Conservation (phyloP, 2,113 vertebrate species). For the Cricetomys ansorgei region DNA sequence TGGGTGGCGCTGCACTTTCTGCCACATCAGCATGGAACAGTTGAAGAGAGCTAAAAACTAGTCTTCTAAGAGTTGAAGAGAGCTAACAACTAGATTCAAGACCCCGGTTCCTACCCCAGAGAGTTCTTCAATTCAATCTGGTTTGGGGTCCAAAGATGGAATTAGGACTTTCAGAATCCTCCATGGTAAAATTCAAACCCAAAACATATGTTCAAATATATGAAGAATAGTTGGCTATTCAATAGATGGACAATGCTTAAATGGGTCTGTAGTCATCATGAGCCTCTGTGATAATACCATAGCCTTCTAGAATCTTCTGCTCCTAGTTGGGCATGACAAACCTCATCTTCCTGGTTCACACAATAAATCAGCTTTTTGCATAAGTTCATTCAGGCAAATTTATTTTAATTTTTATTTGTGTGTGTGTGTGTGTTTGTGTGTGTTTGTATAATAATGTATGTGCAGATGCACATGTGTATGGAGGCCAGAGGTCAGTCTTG, state of each 20-base stretch:
- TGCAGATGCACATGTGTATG: neutral
- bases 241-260: neutral
- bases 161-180: slow-evolving; percentile 28
- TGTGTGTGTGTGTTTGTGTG: neutral
- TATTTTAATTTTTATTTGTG: neutral
- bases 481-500: neutral
- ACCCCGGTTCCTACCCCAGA: neutral
- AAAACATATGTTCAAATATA: neutral
- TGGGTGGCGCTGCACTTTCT: neutral
- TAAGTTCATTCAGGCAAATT: neutral
- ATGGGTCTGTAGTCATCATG: neutral
- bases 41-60: neutral
- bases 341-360: neutral
- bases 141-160: slow-evolving; percentile 24
- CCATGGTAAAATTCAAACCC: slow-evolving; percentile 20
- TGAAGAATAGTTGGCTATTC: neutral
- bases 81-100: slow-evolving; percentile 12
- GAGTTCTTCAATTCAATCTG: slow-evolving; percentile 41
- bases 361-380: slow-evolving; percentile 13
- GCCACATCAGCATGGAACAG: neutral
- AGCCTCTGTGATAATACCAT: neutral
- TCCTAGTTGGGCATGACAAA: neutral
- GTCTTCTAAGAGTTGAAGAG: neutral
- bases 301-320: neutral
- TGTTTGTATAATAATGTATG: neutral